Evolutionary conservation across 2,888 invertebrate genomes (phyloP), one percentile per base, ranked within the genome.

Genomic region (Papilio demoleus): DNA sequence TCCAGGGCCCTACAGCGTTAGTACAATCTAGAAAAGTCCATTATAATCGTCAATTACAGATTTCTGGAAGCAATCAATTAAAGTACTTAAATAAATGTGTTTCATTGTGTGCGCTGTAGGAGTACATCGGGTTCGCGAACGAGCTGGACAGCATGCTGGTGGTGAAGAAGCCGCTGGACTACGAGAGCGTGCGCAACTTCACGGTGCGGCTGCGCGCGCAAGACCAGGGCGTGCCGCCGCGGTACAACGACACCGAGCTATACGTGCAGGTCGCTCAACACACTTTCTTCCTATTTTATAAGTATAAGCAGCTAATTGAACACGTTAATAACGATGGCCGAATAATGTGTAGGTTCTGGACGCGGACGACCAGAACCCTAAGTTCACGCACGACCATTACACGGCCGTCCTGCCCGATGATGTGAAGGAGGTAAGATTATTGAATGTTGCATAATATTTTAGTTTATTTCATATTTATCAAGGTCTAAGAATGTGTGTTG

Each of bases 291-390:
- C 56, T 11, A 17, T 8, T 58, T 12, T 34, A 27, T 5, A 19
- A 4, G 4, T 17, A 2, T 24, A 50, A 24, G 14, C 6, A n/a
- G 8, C 6, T 24, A 11, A 11, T n/a, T 19, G 19, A 19, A 19
- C 11, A 45, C 19, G n/a, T 53, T 31, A 53, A 2, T 14, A 14
- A 5, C 17, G 14, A 50, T 24, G 24, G 9, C 22, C 19, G 2
- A 22, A 22, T 50, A 27, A 31, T 8, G 1, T 12, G 11, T 59
- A 65, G 65, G 96, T 98, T 53, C 94, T 97, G 24, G 98, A 98
- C 84, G 97, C 97, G 0, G 98, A 98, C 79, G 98, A 98, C 86
- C 97, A 98, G 88, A 98, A 98, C 91, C 98, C 98, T 0, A 94
- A 94, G 77, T 98, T 97, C 82, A 81, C 94, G 9, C 94, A 95